Evolutionary conservation across 2,888 invertebrate genomes (phyloP).

Genomic region (Seladonia tumulorum): DNA sequence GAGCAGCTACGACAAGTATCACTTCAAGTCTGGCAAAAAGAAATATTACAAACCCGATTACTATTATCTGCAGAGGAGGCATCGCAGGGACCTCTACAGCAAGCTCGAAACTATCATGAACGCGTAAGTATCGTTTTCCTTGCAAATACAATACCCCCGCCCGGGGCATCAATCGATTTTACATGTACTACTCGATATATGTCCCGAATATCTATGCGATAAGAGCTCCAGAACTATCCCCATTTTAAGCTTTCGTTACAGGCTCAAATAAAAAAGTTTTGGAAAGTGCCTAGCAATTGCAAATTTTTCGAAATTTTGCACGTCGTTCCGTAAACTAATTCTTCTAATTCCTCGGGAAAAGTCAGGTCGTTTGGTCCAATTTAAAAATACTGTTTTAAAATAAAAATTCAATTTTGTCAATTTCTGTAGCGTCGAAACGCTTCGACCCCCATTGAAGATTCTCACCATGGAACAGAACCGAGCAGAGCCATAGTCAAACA

Average conservation of each 20-base stretch:
- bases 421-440: not conserved
- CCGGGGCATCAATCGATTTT: no score
- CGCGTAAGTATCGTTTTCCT: conserved; percentile 86
- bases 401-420: not conserved
- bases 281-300: no score
- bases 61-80: conserved; percentile 86
- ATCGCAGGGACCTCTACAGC: conserved; percentile 88
- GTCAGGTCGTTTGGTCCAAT: no score
- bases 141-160: not conserved
- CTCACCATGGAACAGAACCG: not conserved
- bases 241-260: no score
- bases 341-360: no score
- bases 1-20: conserved; percentile 71
- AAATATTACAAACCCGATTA: conserved; percentile 78
- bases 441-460: not conserved
- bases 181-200: no score
- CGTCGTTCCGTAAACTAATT: no score
- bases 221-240: no score
- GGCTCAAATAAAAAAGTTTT: no score
- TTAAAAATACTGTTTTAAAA: no score
- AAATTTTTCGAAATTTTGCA: no score
- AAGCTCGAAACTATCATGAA: conserved; percentile 89
- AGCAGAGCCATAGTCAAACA: not conserved
- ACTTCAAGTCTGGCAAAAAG: conserved; percentile 63
- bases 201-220: no score